A percentile compares a stretch with the other conserved stretches of the same genome.
Conservation (phyloP, 2,888 invertebrate genomes). For the Microctonus aethiopoides region DNA sequence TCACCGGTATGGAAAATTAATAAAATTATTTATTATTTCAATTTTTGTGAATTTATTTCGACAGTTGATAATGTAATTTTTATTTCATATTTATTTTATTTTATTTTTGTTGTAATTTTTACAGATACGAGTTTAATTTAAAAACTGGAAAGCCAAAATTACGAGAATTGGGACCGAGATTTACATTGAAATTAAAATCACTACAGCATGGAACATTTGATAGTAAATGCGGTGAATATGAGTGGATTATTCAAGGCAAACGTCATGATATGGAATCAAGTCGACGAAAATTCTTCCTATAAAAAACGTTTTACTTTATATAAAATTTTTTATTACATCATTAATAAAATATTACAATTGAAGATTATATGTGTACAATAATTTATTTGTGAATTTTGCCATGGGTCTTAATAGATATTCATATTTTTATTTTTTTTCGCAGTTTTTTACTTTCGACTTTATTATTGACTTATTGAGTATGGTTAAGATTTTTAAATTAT, state of each 20-base stretch:
- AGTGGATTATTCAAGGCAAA: constrained; percentile 92
- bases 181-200: constrained; percentile 91
- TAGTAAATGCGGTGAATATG: constrained; percentile 95
- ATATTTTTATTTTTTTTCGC: too few species aligned
- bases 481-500: too few species aligned
- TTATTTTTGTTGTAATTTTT: constrained; percentile 25
- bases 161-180: constrained; percentile 95
- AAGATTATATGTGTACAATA: too few species aligned
- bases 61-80: too few species aligned
- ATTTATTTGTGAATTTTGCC: too few species aligned
- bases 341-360: not conserved
- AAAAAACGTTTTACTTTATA: constrained; percentile 49
- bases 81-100: too few species aligned
- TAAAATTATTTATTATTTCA: constrained; percentile 29
- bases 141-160: constrained; percentile 81
- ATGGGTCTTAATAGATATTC: too few species aligned
- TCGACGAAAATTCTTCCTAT: constrained; percentile 92
- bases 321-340: constrained; percentile 9
- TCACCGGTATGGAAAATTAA: constrained; percentile 75
- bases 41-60: constrained; percentile 16
- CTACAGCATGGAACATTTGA: constrained; percentile 98
- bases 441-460: too few species aligned
- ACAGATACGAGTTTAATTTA: constrained; percentile 86
- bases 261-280: constrained; percentile 95
- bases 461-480: too few species aligned